These are phyloP conservation scores for Thereva nobilitata DNA, from an alignment of 2,888 invertebrate species.

Conservation along the genomic window DNA sequence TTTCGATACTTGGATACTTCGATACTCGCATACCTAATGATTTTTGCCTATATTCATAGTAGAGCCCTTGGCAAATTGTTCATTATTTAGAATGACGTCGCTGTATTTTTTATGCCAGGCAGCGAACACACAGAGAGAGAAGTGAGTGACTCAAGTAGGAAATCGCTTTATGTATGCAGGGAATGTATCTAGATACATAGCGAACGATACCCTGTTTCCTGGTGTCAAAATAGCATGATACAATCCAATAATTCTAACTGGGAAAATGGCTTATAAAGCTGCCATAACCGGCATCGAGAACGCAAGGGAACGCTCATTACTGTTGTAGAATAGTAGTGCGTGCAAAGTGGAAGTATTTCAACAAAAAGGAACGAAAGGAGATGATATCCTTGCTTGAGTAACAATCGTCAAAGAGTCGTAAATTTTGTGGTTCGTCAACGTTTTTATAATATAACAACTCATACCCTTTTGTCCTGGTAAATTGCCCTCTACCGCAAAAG, in stretches of 20 bases:
- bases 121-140: background rate
- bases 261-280: conserved; percentile 27
- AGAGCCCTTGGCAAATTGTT: too few species aligned
- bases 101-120: too few species aligned
- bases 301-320: background rate
- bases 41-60: too few species aligned
- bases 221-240: conserved; percentile 36
- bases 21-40: too few species aligned
- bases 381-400: conserved; percentile 27
- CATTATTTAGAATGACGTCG: too few species aligned
- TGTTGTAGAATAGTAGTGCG: conserved; percentile 7
- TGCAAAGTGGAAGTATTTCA: conserved; percentile 10
- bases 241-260: conserved; percentile 25
- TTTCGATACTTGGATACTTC: too few species aligned
- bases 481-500: background rate
- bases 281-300: conserved; percentile 4
- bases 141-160: background rate
- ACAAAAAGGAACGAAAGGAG: conserved; percentile 2
- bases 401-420: conserved; percentile 29
- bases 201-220: conserved; percentile 23
- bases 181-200: conserved; percentile 10
- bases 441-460: conserved; percentile 11
- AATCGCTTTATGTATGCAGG: conserved; percentile 16
- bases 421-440: conserved; percentile 32
- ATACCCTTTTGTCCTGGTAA: conserved; percentile 14